phyloP scores from a whole-genome alignment of 2,888 invertebrate genomes.

The Chydorus sphaericus region DNA sequence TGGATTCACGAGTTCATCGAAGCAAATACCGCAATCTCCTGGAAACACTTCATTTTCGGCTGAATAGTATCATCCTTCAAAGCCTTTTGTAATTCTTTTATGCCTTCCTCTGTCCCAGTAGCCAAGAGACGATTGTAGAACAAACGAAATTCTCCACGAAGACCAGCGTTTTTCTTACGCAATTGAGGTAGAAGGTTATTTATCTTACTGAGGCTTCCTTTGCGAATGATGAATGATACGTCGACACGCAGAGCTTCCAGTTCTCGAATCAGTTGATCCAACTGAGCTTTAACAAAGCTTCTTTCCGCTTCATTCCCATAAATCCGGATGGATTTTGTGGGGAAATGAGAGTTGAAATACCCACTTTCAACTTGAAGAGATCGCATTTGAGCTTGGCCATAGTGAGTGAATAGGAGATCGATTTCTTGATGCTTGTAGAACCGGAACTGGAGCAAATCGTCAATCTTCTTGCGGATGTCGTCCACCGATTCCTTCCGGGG shows the following conservation, averaged over 20 bases:
- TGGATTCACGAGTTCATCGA: background rate
- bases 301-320: background rate
- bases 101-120: background rate
- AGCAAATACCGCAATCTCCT: constrained; percentile 9
- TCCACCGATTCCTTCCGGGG: background rate
- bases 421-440: background rate
- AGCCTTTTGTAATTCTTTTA: background rate
- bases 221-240: background rate
- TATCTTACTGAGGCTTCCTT: background rate
- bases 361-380: background rate
- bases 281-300: background rate
- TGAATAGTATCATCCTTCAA: background rate
- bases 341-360: background rate
- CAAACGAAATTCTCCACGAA: background rate
- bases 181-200: background rate
- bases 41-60: background rate
- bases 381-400: background rate
- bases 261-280: background rate
- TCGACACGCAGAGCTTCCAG: background rate
- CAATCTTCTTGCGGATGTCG: background rate
- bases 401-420: background rate
- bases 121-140: background rate
- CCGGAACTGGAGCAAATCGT: background rate
- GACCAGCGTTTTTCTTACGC: background rate
- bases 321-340: background rate